These are phyloP conservation scores for Falco concolor DNA, from an alignment of 2,797 vertebrate genomes.

Conservation along the genomic window DNA sequence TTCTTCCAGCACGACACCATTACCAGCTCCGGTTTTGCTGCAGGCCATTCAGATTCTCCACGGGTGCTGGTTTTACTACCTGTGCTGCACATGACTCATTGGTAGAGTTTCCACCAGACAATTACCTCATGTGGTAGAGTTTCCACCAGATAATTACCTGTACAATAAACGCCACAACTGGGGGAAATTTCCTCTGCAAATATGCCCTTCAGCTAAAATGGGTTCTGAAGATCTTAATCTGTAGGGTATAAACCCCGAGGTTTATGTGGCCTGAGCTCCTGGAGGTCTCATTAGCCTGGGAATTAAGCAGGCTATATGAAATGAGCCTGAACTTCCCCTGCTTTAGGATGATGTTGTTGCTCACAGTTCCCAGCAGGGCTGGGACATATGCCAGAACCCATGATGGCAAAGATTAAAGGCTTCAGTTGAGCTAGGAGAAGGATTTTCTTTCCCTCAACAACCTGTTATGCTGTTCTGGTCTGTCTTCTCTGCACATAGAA, in stretches of 20 bases:
- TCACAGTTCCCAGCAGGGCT: not conserved
- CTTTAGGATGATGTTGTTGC: not conserved
- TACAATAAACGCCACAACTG: not conserved
- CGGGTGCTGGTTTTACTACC: not conserved
- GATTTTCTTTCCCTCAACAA: not conserved
- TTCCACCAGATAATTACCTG: not conserved
- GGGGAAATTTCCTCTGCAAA: not conserved
- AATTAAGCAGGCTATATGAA: not conserved
- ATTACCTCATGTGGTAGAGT: not conserved
- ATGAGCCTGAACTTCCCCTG: not conserved
- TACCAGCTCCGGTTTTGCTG: not conserved
- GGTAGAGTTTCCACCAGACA: not conserved
- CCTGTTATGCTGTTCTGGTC: not conserved
- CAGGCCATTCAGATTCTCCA: not conserved
- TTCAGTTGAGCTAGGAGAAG: not conserved
- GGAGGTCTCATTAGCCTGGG: not conserved
- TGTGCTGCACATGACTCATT: not conserved
- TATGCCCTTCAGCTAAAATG: not conserved
- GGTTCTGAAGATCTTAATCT: not conserved
- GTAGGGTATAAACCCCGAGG: not conserved
- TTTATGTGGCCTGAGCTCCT: not conserved
- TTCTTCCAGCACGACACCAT: not conserved
- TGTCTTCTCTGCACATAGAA: not conserved
- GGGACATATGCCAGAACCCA: not conserved
- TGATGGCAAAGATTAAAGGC: not conserved